phyloP scores from a whole-genome alignment of 2,113 vertebrate species.

The Oreochromis tanganicae region DNA sequence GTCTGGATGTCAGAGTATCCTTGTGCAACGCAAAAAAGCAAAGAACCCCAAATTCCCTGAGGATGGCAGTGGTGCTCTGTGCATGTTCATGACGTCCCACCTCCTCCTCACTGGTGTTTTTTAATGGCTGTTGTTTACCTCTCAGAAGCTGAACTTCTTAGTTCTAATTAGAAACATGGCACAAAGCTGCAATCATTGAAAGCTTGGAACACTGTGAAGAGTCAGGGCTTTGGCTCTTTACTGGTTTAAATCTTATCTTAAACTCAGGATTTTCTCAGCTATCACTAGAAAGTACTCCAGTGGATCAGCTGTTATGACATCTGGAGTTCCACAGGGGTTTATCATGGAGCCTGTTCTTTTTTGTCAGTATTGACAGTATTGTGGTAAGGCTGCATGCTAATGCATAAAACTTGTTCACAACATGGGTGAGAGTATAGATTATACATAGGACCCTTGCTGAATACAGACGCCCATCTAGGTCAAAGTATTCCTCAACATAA shows the following conservation, averaged over 20 bases:
- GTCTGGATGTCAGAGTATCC: background rate
- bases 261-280: background rate
- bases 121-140: background rate
- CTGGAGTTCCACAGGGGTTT: background rate
- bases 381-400: no score
- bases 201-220: background rate
- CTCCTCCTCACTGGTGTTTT: background rate
- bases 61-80: background rate
- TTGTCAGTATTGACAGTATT: no score
- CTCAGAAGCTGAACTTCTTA: background rate
- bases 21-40: background rate
- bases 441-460: no score
- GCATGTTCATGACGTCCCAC: background rate
- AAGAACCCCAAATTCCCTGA: background rate
- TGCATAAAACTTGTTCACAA: no score
- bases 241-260: background rate
- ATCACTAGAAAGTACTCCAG: background rate
- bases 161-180: background rate
- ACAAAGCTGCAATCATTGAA: background rate
- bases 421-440: no score
- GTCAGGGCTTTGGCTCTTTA: background rate
- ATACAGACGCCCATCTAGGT: no score
- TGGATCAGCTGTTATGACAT: background rate
- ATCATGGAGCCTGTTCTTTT: background rate
- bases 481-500: background rate